phyloP scores from a whole-genome alignment of 1,140 invertebrate genomes.

The Hypsibius dujardini region DNA sequence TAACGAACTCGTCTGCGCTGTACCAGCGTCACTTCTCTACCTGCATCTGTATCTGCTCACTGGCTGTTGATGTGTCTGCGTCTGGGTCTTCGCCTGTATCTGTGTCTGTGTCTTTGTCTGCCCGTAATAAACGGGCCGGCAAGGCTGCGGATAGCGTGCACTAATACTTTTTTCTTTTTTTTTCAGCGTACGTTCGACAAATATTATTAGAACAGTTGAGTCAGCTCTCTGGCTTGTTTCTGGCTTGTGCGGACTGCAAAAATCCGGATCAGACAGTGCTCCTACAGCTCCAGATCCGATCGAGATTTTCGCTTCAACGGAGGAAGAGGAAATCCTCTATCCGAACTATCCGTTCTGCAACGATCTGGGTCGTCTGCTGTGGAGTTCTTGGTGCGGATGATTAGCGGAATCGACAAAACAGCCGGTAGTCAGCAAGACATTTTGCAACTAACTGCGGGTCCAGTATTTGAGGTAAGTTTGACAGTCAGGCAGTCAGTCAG shows the following conservation, averaged over 20 bases:
- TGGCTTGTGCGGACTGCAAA: conserved; percentile 24
- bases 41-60: too few relatives aligned
- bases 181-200: conserved; percentile 27
- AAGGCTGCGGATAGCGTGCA: too few relatives aligned
- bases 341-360: conserved; percentile 24
- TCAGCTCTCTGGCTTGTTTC: conserved; percentile 26
- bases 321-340: conserved; percentile 24
- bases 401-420: neutral
- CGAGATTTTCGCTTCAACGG: conserved; percentile 19
- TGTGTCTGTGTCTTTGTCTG: too few relatives aligned
- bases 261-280: neutral
- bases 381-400: neutral
- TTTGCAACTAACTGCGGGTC: conserved; percentile 24
- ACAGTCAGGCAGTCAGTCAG: too few relatives aligned
- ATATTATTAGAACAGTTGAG: conserved; percentile 26
- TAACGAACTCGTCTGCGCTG: too few relatives aligned
- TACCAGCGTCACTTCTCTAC: too few relatives aligned
- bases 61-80: too few relatives aligned
- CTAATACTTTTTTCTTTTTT: too few relatives aligned
- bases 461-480: conserved; percentile 18
- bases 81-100: too few relatives aligned
- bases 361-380: conserved; percentile 19
- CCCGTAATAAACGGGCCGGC: too few relatives aligned
- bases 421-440: conserved; percentile 19
- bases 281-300: conserved; percentile 21